These are phyloP conservation scores for Anniella stebbinsi DNA, from an alignment of 2,797 vertebrate species.

Conservation along the genomic window DNA sequence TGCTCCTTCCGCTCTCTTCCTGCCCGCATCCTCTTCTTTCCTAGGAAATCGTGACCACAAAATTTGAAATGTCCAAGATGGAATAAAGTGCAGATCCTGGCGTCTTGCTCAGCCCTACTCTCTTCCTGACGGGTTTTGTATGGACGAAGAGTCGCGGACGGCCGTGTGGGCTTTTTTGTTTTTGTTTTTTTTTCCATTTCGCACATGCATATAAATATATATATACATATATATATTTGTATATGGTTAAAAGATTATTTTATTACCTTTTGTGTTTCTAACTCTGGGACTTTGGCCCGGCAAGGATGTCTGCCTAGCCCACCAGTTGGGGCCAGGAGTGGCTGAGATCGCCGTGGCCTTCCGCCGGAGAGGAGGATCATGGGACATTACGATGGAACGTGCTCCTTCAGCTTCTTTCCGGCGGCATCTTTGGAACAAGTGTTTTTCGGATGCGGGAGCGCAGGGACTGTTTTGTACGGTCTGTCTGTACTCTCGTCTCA, in stretches of 20 bases:
- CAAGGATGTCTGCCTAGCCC: background rate
- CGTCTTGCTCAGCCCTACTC: rapidly evolving
- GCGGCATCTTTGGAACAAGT: background rate
- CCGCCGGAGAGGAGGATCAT: background rate
- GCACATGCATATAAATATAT: slow-evolving; percentile 23
- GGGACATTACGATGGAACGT: too few relatives aligned
- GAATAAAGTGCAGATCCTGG: slow-evolving; percentile 70
- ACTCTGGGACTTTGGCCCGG: background rate
- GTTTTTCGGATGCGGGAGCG: background rate
- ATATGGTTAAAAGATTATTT: slow-evolving; percentile 53
- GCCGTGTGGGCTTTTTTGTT: background rate
- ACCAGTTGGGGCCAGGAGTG: background rate
- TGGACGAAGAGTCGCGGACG: background rate
- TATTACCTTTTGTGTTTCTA: slow-evolving; percentile 39
- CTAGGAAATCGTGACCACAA: slow-evolving; percentile 84
- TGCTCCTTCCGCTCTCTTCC: background rate
- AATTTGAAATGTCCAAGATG: slow-evolving; percentile 90
- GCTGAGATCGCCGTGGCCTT: background rate
- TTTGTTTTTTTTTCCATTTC: background rate
- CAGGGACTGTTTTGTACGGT: rapidly evolving
- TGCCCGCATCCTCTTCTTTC: background rate
- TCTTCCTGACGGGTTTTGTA: slow-evolving; percentile 1
- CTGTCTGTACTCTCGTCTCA: background rate
- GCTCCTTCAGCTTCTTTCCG: background rate
- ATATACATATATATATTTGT: slow-evolving; percentile 46